phyloP scores from a whole-genome alignment of 2,113 vertebrate species.

The Pelecanus crispus region DNA sequence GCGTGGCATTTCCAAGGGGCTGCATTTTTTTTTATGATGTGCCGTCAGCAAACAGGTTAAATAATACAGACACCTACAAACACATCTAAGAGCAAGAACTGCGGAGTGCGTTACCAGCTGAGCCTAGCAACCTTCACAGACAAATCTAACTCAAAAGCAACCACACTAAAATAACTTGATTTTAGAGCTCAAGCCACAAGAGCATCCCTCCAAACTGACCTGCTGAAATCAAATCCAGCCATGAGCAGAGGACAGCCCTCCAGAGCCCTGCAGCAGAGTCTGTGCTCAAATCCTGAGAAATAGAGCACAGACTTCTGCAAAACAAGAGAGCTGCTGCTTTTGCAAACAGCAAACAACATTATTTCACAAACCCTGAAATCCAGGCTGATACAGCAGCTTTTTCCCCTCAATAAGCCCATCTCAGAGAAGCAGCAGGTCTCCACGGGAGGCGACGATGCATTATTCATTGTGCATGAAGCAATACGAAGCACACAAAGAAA shows the following conservation, averaged over 20 bases:
- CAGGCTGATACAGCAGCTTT: neutral
- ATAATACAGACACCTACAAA: neutral
- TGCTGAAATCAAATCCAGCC: neutral
- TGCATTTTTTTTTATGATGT: neutral
- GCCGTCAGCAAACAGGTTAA: neutral
- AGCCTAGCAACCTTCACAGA: neutral
- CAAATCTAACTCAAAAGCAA: neutral
- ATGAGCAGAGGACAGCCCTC: neutral
- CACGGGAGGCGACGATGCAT: neutral
- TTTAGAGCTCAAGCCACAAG: neutral
- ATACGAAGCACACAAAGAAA: neutral
- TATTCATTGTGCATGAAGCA: neutral
- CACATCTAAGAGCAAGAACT: neutral
- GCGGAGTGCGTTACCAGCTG: accelerated
- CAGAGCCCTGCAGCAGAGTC: neutral
- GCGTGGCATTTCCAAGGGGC: neutral
- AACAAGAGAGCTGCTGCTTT: neutral
- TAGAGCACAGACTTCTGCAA: neutral
- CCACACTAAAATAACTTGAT: neutral
- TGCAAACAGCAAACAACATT: neutral
- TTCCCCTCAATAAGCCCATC: neutral
- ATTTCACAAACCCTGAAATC: neutral
- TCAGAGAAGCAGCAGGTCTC: neutral
- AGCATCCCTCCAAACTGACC: neutral
- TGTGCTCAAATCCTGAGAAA: neutral